Conservation (phyloP, 2,113 vertebrate species). For the Nanorana parkeri region DNA sequence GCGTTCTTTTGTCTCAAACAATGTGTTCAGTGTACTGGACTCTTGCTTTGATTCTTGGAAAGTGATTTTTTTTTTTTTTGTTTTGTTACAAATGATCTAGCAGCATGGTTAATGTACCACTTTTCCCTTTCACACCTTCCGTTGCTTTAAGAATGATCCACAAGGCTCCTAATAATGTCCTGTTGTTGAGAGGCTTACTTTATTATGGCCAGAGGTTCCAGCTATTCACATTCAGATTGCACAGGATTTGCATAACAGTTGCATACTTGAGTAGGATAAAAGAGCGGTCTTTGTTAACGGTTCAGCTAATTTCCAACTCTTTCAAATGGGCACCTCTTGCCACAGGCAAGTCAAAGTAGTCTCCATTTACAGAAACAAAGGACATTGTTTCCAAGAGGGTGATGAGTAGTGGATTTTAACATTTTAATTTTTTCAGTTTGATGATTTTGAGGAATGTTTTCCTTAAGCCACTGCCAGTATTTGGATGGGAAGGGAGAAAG, state of each 20-base stretch:
- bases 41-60: constrained; percentile 50
- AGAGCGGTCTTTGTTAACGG: constrained; percentile 19
- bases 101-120: constrained; percentile 21
- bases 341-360: constrained; percentile 5
- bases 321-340: constrained; percentile 31
- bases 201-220: not conserved
- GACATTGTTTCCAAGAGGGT: not conserved
- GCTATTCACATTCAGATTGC: constrained; percentile 48
- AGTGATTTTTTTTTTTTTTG: too few species aligned
- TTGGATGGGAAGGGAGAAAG: not conserved
- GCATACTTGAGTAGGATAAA: constrained; percentile 40
- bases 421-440: not conserved
- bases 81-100: constrained; percentile 27
- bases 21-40: constrained; percentile 15
- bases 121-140: constrained; percentile 42
- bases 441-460: not conserved
- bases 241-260: constrained; percentile 47
- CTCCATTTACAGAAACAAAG: constrained; percentile 6
- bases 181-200: constrained; percentile 13
- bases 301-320: constrained; percentile 28
- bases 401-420: not conserved
- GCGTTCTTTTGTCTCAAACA: constrained; percentile 13
- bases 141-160: not conserved
- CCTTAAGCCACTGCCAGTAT: not conserved
- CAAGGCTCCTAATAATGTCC: constrained; percentile 4